Percentiles rank a stretch among this genome's conserved stretches.
Conservation (phyloP, 2,888 invertebrate genomes). For the Ormyrus rosae region DNA sequence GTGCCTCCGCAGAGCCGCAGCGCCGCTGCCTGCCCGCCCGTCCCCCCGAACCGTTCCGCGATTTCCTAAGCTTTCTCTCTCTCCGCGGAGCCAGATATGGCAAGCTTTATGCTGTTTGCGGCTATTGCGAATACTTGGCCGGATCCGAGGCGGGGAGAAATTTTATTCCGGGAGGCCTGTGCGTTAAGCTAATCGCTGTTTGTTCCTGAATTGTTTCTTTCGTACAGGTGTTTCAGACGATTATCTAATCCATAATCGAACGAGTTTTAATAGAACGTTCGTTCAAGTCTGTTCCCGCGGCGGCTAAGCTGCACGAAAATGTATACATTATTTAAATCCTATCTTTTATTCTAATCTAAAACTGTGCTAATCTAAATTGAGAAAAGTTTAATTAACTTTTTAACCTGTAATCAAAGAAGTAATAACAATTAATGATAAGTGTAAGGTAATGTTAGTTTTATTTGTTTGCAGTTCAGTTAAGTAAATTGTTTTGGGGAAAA, state of each 20-base stretch:
- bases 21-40: not conserved
- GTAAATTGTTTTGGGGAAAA: conserved; percentile 46
- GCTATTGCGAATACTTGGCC: too few species aligned
- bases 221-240: not conserved
- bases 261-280: not conserved
- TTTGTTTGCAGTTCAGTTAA: conserved; percentile 46
- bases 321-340: not conserved
- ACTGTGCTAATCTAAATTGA: not conserved
- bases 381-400: conserved; percentile 41
- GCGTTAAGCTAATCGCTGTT: too few species aligned
- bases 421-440: conserved; percentile 45
- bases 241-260: not conserved
- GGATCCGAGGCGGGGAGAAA: too few species aligned
- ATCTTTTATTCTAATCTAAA: conserved; percentile 10
- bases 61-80: not conserved
- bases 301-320: not conserved
- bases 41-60: not conserved
- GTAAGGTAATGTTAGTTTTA: conserved; percentile 44
- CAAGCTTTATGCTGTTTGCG: too few species aligned
- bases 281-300: not conserved
- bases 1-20: conserved; percentile 14
- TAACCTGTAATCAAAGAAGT: conserved; percentile 11
- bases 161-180: too few species aligned
- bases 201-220: not conserved
- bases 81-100: not conserved